phyloP scores from a whole-genome alignment of 1,140 invertebrate genomes.

The Wiebesia pumilae region DNA sequence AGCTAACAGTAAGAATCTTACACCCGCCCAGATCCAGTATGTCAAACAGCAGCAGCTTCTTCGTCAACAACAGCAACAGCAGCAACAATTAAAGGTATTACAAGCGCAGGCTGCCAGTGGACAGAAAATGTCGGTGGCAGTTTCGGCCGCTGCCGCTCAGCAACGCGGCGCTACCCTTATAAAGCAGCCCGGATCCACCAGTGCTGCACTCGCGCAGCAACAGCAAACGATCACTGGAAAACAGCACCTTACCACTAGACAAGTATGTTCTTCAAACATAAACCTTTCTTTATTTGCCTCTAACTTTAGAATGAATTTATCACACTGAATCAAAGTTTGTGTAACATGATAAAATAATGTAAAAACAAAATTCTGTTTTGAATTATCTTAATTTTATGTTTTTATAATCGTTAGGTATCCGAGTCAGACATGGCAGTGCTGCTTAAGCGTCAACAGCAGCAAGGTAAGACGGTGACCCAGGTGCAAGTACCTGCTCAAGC shows the following conservation, averaged over 20 bases:
- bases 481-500: constrained; percentile 71
- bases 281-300: not conserved
- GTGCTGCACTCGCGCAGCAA: constrained; percentile 36
- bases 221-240: constrained; percentile 63
- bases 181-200: constrained; percentile 62
- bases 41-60: constrained; percentile 74
- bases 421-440: constrained; percentile 83
- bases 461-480: constrained; percentile 73
- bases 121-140: constrained; percentile 69
- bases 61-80: constrained; percentile 72
- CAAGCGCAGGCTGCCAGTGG: constrained; percentile 62
- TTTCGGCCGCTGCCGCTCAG: constrained; percentile 60
- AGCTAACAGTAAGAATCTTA: constrained; percentile 73
- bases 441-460: constrained; percentile 78
- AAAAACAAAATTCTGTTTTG: not conserved
- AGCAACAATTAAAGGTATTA: constrained; percentile 70
- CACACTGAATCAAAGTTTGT: too few relatives aligned
- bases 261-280: constrained; percentile 51
- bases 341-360: not conserved
- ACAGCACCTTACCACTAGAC: constrained; percentile 74
- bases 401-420: constrained; percentile 68
- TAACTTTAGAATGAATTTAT: not conserved
- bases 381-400: not conserved
- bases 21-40: constrained; percentile 76
- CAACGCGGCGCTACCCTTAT: constrained; percentile 67